These are phyloP conservation scores for Macrosoma leucophasiata DNA, from an alignment of 2,888 invertebrate species.

Conservation along the genomic window DNA sequence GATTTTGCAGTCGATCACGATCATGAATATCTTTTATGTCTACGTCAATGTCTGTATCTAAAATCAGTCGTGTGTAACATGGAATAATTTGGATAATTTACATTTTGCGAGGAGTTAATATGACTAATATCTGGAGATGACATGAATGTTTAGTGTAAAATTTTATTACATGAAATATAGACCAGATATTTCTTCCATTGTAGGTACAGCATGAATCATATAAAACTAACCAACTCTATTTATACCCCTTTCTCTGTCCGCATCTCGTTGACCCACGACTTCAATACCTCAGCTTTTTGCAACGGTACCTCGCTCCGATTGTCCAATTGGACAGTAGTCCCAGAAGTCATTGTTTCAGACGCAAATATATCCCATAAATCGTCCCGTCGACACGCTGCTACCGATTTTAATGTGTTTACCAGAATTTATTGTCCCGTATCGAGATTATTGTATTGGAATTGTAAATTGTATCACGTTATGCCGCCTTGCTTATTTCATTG, in stretches of 20 bases:
- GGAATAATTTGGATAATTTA: too few species aligned
- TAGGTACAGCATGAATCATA: too few species aligned
- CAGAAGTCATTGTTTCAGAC: conserved; percentile 35
- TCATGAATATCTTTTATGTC: conserved; percentile 44
- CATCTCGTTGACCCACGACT: conserved; percentile 42
- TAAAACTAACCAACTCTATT: conserved; percentile 39
- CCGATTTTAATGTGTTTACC: conserved; percentile 44
- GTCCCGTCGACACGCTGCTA: conserved; percentile 43
- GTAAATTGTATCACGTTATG: background rate
- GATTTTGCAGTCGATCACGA: conserved; percentile 65
- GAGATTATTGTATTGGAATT: conserved; percentile 27
- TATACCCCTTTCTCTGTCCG: conserved; percentile 42
- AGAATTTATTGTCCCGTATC: conserved; percentile 43
- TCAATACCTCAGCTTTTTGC: conserved; percentile 12
- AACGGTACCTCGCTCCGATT: conserved; percentile 50
- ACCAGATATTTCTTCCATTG: background rate
- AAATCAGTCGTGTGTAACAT: too few species aligned
- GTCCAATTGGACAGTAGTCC: too few species aligned
- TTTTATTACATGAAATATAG: too few species aligned
- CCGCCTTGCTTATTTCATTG: conserved; percentile 20
- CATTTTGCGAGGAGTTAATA: too few species aligned
- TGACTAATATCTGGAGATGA: too few species aligned
- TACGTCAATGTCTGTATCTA: conserved; percentile 22
- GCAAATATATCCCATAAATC: conserved; percentile 1
- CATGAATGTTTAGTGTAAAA: too few species aligned